A percentile compares a stretch with the other conserved stretches of the same genome.
These are phyloP conservation scores for Acronicta leporina DNA, from an alignment of 2,888 invertebrate genomes.

Conservation along the genomic window DNA sequence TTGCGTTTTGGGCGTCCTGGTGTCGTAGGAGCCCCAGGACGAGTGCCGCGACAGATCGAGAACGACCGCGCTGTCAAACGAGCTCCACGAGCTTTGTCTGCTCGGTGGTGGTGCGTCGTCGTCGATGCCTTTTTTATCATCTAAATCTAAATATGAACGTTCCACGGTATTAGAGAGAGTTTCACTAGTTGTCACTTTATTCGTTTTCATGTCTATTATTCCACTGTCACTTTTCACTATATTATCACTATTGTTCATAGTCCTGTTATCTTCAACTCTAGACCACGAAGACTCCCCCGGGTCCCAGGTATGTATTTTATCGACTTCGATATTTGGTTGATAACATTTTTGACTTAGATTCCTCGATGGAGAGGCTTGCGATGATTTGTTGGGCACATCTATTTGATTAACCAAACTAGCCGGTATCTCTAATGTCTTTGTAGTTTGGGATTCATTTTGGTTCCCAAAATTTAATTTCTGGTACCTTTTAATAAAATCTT, in stretches of 20 bases:
- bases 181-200: constrained; percentile 85
- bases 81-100: constrained; percentile 94
- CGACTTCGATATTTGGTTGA: constrained; percentile 71
- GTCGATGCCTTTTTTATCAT: constrained; percentile 73
- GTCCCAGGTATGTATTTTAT: constrained; percentile 91
- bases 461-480: constrained; percentile 71
- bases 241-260: constrained; percentile 76
- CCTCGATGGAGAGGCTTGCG: constrained; percentile 71
- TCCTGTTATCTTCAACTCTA: constrained; percentile 68
- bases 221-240: constrained; percentile 88
- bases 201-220: constrained; percentile 81
- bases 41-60: constrained; percentile 93
- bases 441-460: constrained; percentile 60
- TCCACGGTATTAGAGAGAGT: constrained; percentile 92
- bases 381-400: constrained; percentile 56
- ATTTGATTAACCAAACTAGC: constrained; percentile 38
- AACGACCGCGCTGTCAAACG: constrained; percentile 93
- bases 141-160: constrained; percentile 90
- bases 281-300: constrained; percentile 88
- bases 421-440: constrained; percentile 59
- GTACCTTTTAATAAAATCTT: constrained; percentile 68
- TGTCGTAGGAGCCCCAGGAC: constrained; percentile 95
- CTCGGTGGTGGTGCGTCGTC: constrained; percentile 77
- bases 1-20: constrained; percentile 77
- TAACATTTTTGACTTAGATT: constrained; percentile 70